These are phyloP conservation scores for Numenius arquata DNA, from an alignment of 2,113 vertebrate species.

Conservation along the genomic window DNA sequence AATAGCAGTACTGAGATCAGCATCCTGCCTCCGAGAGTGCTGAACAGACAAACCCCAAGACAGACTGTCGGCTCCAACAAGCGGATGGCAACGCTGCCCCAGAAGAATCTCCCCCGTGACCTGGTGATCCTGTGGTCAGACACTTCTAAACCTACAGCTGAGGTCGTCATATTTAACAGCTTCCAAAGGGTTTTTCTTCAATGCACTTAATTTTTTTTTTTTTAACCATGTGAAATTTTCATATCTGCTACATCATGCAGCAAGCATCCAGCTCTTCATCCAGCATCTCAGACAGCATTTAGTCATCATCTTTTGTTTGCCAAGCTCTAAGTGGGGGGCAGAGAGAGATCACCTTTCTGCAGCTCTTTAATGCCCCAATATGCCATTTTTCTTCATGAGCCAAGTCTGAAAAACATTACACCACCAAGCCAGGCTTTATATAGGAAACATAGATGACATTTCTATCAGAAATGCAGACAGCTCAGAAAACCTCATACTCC, in stretches of 20 bases:
- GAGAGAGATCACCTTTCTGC: background rate
- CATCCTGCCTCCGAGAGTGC: background rate
- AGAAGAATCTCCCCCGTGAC: background rate
- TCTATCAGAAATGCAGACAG: background rate
- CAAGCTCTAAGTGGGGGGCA: background rate
- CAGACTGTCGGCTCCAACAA: background rate
- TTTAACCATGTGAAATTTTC: background rate
- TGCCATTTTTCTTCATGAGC: background rate
- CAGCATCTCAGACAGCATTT: background rate
- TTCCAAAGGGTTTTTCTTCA: background rate
- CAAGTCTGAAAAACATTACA: background rate
- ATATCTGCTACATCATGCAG: background rate
- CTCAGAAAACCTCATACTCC: background rate
- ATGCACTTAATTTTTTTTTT: background rate
- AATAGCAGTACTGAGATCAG: background rate
- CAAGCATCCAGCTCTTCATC: background rate
- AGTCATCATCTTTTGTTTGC: background rate
- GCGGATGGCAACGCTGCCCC: fast-evolving
- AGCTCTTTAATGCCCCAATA: background rate
- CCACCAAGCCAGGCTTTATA: background rate
- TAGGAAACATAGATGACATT: background rate
- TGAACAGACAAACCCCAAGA: background rate
- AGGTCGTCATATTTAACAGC: background rate
- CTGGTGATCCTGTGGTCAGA: background rate
- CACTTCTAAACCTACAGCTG: background rate